These are phyloP conservation scores for Macrophya alboannulata DNA, from an alignment of 2,888 invertebrate species.

Conservation along the genomic window DNA sequence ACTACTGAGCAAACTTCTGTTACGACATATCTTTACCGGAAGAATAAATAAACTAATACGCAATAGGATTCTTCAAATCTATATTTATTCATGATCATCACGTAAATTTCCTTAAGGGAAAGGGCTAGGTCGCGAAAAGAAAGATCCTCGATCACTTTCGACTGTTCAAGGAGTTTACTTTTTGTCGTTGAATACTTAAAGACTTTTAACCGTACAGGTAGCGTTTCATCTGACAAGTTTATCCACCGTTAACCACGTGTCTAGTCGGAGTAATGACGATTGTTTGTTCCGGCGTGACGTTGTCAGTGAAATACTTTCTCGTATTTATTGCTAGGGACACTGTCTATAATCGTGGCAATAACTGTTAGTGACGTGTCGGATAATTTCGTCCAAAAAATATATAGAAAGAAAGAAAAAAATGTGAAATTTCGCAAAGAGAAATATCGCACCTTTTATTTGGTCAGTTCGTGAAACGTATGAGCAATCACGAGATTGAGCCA, in stretches of 20 bases:
- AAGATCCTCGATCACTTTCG: not conserved
- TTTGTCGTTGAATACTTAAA: not conserved
- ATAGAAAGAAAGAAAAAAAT: not conserved
- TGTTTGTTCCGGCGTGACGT: constrained; percentile 40
- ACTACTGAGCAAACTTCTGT: constrained; percentile 13
- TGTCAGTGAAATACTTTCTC: constrained; percentile 45
- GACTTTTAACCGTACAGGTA: not conserved
- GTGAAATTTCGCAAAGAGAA: constrained; percentile 9
- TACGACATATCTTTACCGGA: constrained; percentile 35
- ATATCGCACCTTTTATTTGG: not conserved
- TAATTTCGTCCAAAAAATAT: not conserved
- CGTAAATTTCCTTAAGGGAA: not conserved
- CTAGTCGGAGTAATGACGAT: not conserved
- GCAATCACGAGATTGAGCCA: constrained; percentile 5
- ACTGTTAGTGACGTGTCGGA: not conserved
- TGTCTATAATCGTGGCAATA: constrained; percentile 7
- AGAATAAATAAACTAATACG: constrained; percentile 8
- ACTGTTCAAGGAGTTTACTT: not conserved
- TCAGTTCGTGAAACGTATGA: not conserved
- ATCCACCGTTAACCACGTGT: not conserved
- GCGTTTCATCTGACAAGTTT: not conserved
- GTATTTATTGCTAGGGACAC: not conserved
- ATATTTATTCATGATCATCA: not conserved
- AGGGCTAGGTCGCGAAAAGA: constrained; percentile 39
- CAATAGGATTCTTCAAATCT: not conserved